Percentiles rank a stretch among this genome's conserved stretches.
These are phyloP conservation scores for Aurelia coerulea DNA, from an alignment of 30 jellyfish, hydroid and myxozoan genomes.

Conservation along the genomic window DNA sequence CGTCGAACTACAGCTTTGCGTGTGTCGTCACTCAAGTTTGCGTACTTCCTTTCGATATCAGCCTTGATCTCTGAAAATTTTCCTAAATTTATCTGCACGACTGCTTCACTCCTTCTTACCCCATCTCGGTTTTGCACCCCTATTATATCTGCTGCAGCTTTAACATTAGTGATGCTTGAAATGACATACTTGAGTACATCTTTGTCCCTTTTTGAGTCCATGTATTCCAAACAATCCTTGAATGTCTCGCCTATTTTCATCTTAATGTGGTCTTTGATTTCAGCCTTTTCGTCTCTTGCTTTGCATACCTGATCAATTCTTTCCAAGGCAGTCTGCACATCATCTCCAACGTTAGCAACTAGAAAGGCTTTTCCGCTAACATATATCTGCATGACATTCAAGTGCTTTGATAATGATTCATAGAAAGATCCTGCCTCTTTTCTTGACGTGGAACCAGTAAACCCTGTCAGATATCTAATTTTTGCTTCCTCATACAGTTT, in stretches of 20 bases:
- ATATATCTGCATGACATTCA: conserved; percentile 1
- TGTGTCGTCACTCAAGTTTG: background rate
- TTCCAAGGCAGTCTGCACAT: conserved; percentile 11
- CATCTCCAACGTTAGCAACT: conserved; percentile 7
- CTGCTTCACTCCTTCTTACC: conserved; percentile 3
- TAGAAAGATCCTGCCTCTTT: conserved; percentile 11
- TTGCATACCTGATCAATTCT: background rate
- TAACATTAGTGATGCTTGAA: background rate
- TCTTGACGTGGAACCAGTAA: background rate
- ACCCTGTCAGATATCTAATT: background rate
- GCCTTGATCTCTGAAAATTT: conserved; percentile 5
- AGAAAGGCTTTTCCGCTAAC: background rate
- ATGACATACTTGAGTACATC: conserved; percentile 16
- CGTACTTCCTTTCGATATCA: background rate
- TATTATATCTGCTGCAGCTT: conserved; percentile 6
- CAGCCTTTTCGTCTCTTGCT: conserved; percentile 9
- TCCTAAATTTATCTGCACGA: background rate
- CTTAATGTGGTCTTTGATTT: background rate
- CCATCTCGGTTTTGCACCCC: conserved; percentile 9
- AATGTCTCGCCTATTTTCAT: background rate
- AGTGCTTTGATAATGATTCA: conserved; percentile 7
- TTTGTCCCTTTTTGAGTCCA: conserved; percentile 23
- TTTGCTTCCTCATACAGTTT: background rate
- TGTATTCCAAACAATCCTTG: background rate
- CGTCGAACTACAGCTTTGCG: conserved; percentile 3